Evolutionary conservation across 2,888 invertebrate species (phyloP), one percentile per base, ranked within the genome.

Genomic region (Sthenelais limicola): DNA sequence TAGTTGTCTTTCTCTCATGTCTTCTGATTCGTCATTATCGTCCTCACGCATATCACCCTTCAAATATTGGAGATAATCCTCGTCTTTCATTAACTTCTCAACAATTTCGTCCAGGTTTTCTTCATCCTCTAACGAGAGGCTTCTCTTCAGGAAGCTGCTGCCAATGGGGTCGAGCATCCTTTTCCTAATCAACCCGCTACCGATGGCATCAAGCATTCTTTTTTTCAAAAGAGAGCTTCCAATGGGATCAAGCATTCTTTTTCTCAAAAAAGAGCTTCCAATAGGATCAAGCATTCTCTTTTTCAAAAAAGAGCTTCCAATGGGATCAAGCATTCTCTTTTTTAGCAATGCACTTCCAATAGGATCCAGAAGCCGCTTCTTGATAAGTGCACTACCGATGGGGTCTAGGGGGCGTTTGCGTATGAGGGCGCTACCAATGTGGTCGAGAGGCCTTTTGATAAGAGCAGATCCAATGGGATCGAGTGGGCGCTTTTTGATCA

Each of bases 201-300:
- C 67, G 30, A 47, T 48, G 30, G 47, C n/a, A 32, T 67, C 47
- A 21, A 67, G 26, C 48, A 48, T 28, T 4, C 48, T 12, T 48
- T 67, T 67, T 26, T 47, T 67, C 24, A 67, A 38, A 1, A 67
- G 49, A 2, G 67, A 67, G n/a, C 67, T 67, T 3, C 67, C 67
- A 28, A 67, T 67, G 21, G 21, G 67, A 24, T 67, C 67, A 1
- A 67, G 67, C 48, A 48, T 47, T 26, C 67, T 12, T 30, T 67
- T 67, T 43, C 48, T 67, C n/a, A 67, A 38, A n/a, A 67, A 43
- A 1, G 67, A 67, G 32, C 67, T 67, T 3, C 67, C 67, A n/a
- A 67, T 67, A 32, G 38, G 67, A 21, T 67, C 67, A 18, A 67
- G n/a, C 1, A 43, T 35, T 5, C 67, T 26, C 49, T 67, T 67